phyloP scores from a whole-genome alignment of 2,888 invertebrate species.

The Eupeodes luniger region DNA sequence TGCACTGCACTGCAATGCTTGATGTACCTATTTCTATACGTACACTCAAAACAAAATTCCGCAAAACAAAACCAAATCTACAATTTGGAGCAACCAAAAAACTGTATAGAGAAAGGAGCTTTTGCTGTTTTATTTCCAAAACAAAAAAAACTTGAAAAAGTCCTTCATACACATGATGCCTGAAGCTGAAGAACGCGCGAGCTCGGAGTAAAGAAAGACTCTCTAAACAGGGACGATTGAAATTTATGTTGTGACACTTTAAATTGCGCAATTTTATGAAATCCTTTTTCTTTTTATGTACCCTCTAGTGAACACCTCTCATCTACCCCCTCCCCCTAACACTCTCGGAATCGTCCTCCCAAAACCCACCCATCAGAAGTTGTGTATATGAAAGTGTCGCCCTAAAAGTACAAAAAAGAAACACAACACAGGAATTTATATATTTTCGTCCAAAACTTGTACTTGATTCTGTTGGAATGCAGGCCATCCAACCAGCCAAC shows the following conservation, averaged over 20 bases:
- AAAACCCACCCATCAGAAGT: constrained; percentile 1
- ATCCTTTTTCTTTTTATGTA: constrained; percentile 79
- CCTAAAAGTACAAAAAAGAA: not conserved
- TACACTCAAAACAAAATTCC: constrained; percentile 72
- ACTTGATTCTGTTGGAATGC: constrained; percentile 70
- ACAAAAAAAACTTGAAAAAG: constrained; percentile 36
- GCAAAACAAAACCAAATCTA: constrained; percentile 62
- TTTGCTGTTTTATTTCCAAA: constrained; percentile 34
- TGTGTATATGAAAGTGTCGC: constrained; percentile 21
- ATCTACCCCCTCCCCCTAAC: not conserved
- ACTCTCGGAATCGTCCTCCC: not conserved
- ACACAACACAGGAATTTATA: constrained; percentile 67
- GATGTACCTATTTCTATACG: not conserved
- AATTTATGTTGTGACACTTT: constrained; percentile 84
- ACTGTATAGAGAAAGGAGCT: constrained; percentile 45
- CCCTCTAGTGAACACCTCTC: not conserved
- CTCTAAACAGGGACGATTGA: constrained; percentile 68
- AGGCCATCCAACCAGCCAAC: constrained; percentile 50
- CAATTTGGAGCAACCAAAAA: constrained; percentile 66
- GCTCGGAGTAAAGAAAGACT: not conserved
- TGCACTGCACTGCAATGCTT: constrained; percentile 60
- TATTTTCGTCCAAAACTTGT: constrained; percentile 68
- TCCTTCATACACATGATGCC: constrained; percentile 75
- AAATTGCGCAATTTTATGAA: constrained; percentile 84
- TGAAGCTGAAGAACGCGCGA: constrained; percentile 8